A percentile compares a stretch with the other conserved stretches of the same genome.
Evolutionary conservation across 2,888 invertebrate species (phyloP).

Genomic region (Buathra laborator): DNA sequence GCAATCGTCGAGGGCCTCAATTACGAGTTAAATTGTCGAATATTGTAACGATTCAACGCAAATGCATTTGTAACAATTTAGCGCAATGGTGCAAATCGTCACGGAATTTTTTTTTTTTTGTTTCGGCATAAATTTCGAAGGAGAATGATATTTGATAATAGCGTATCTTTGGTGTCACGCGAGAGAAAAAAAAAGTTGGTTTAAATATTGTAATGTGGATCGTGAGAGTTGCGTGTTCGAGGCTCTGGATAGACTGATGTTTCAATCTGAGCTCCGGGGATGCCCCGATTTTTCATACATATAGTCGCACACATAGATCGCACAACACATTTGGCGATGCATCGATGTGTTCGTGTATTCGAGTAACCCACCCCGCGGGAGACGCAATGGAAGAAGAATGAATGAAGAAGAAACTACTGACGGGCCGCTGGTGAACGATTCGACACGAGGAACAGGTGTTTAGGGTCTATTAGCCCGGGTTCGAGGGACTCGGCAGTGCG

Average conservation of each 20-base stretch:
- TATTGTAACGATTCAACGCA: slow-evolving; percentile 10
- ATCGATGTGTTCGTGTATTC: background rate
- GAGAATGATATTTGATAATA: background rate
- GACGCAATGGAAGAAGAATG: slow-evolving; percentile 58
- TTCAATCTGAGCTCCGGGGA: slow-evolving; percentile 75
- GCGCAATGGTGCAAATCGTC: slow-evolving; percentile 8
- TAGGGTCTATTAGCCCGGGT: slow-evolving; percentile 73
- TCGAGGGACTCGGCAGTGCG: slow-evolving; percentile 25
- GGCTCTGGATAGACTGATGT: slow-evolving; percentile 72
- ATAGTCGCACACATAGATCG: slow-evolving; percentile 22
- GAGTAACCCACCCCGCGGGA: background rate
- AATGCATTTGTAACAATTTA: slow-evolving; percentile 6
- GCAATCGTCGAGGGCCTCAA: background rate
- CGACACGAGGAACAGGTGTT: slow-evolving; percentile 75
- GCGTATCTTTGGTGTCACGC: slow-evolving; percentile 11
- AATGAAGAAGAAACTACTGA: slow-evolving; percentile 41
- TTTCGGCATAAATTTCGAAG: background rate
- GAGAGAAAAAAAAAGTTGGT: background rate
- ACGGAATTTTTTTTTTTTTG: background rate
- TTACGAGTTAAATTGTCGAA: slow-evolving; percentile 12
- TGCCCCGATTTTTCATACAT: slow-evolving; percentile 67
- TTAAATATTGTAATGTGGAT: slow-evolving; percentile 36
- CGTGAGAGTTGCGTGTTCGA: slow-evolving; percentile 58
- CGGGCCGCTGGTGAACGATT: slow-evolving; percentile 65
- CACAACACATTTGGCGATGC: background rate